Conservation (phyloP, 2,797 vertebrate species). For the Leptodactylus fallax region DNA sequence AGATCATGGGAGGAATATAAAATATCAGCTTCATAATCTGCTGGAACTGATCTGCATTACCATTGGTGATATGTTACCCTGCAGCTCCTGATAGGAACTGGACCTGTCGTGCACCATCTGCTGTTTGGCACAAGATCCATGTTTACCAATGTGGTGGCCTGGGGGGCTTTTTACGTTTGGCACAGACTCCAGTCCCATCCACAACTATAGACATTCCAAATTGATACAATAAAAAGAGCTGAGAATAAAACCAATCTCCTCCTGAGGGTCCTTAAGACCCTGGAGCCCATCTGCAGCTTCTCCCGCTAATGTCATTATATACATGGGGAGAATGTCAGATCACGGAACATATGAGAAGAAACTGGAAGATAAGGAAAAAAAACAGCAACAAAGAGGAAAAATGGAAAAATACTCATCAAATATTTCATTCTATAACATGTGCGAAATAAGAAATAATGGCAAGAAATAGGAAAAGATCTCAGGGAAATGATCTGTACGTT, state of each 20-base stretch:
- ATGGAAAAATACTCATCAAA: too few species aligned
- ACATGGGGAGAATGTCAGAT: too few species aligned
- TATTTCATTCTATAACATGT: too few species aligned
- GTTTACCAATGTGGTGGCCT: background rate
- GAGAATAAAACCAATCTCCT: background rate
- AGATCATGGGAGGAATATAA: background rate
- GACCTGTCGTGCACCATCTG: constrained; percentile 41
- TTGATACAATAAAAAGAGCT: background rate
- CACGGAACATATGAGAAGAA: too few species aligned
- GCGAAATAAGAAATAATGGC: too few species aligned
- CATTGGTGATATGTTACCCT: background rate
- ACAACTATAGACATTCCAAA: background rate
- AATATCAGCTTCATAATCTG: background rate
- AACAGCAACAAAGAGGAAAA: too few species aligned
- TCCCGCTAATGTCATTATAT: background rate
- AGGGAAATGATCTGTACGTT: too few species aligned
- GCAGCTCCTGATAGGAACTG: background rate
- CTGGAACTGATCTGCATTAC: background rate
- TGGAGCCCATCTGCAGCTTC: background rate
- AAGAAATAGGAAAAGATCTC: too few species aligned
- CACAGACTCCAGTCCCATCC: background rate
- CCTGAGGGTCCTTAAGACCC: background rate
- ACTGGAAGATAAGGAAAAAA: too few species aligned
- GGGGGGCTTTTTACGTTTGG: constrained; percentile 2
- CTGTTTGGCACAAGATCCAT: constrained; percentile 4